Conservation (phyloP, 2,797 vertebrate genomes). For the Lithobates pipiens region DNA sequence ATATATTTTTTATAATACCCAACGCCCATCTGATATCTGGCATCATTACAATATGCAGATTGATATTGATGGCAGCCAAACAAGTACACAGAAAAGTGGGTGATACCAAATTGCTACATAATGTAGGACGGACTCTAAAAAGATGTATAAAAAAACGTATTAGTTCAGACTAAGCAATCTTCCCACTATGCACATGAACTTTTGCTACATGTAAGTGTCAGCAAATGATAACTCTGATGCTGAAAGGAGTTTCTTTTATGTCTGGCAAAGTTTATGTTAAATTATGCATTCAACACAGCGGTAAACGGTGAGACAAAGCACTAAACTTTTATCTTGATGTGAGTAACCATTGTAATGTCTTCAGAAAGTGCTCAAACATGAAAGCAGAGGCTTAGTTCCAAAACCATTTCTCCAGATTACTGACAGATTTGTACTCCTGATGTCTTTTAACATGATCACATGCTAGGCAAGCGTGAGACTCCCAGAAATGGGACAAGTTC, state of each 20-base stretch:
- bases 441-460: constrained; percentile 94
- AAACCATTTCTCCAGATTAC: constrained; percentile 97
- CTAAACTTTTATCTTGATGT: constrained; percentile 65
- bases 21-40: neutral
- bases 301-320: constrained; percentile 65
- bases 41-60: constrained; percentile 3
- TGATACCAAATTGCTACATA: constrained; percentile 59
- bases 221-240: constrained; percentile 68
- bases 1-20: neutral
- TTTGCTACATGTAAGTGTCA: constrained; percentile 71
- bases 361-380: constrained; percentile 62
- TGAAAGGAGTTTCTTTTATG: constrained; percentile 67
- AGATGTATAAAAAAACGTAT: constrained; percentile 66
- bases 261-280: constrained; percentile 71
- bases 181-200: constrained; percentile 71
- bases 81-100: constrained; percentile 63
- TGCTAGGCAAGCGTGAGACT: constrained; percentile 93
- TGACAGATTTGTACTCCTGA: constrained; percentile 92
- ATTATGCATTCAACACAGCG: constrained; percentile 67
- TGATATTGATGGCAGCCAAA: constrained; percentile 38
- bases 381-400: constrained; percentile 82
- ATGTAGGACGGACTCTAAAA: constrained; percentile 64
- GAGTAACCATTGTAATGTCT: constrained; percentile 61
- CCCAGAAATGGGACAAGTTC: constrained; percentile 92
- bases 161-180: constrained; percentile 70